phyloP scores from a whole-genome alignment of 2,888 invertebrate genomes.

The Aphodius granarius region DNA sequence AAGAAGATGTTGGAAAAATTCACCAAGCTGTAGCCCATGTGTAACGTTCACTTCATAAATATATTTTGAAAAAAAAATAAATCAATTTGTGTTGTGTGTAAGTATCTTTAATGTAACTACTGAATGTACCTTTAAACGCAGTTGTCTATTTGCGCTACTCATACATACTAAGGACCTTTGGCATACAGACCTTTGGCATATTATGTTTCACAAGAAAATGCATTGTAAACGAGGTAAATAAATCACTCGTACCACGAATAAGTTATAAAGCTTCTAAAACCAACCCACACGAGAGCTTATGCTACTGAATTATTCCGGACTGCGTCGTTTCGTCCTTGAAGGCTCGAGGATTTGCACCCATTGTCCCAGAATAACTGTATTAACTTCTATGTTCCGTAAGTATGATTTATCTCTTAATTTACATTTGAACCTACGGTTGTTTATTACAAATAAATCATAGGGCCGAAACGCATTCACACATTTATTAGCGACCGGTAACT shows the following conservation, averaged over 20 bases:
- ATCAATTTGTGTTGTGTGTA: no score
- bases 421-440: constrained; percentile 13
- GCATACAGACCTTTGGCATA: neutral
- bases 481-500: constrained; percentile 9
- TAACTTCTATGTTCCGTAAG: constrained; percentile 20
- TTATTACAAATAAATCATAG: constrained; percentile 17
- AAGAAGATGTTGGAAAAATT: no score
- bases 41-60: no score
- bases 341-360: constrained; percentile 24
- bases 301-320: constrained; percentile 19
- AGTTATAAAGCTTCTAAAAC: constrained; percentile 18
- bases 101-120: no score
- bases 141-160: neutral
- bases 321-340: constrained; percentile 18
- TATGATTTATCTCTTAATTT: constrained; percentile 29
- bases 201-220: constrained; percentile 4
- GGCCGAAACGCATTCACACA: constrained; percentile 16
- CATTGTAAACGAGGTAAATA: constrained; percentile 11
- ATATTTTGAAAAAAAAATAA: no score
- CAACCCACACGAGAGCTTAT: constrained; percentile 20
- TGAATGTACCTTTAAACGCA: neutral
- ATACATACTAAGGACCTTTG: neutral
- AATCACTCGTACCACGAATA: constrained; percentile 16
- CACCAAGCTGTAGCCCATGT: no score
- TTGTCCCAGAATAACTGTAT: constrained; percentile 21